phyloP scores from a whole-genome alignment of 2,888 invertebrate species.

The Cerastoderma edule region DNA sequence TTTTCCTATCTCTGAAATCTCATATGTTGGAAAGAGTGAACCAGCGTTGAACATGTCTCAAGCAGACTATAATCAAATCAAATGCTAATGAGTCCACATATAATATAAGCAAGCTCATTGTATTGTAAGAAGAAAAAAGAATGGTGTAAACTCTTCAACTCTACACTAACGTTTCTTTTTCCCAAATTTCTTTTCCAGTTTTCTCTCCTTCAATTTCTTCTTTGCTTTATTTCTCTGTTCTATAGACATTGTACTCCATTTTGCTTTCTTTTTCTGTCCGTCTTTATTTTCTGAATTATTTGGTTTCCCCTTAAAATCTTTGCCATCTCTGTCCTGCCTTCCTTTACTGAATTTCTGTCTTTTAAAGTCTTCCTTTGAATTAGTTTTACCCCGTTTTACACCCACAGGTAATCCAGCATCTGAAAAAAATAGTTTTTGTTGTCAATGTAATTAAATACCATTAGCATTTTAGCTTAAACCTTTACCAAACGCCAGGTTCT shows the following conservation, averaged over 20 bases:
- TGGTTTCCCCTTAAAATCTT: slow-evolving; percentile 4
- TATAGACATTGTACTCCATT: slow-evolving; percentile 17
- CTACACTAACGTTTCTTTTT: slow-evolving; percentile 13
- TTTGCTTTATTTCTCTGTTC: slow-evolving; percentile 23
- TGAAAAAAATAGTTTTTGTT: no score
- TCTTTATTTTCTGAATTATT: background rate
- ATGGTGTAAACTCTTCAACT: no score
- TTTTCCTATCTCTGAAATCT: no score
- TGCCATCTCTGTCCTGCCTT: background rate
- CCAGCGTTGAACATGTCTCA: no score
- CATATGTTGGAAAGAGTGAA: no score
- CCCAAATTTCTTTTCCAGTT: slow-evolving; percentile 18
- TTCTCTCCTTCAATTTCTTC: slow-evolving; percentile 18
- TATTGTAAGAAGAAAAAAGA: no score
- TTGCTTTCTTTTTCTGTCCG: slow-evolving; percentile 18
- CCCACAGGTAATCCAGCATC: slow-evolving; percentile 15
- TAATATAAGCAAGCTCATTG: no score
- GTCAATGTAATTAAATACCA: no score
- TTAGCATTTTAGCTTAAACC: no score
- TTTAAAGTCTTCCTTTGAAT: background rate
- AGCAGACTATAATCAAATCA: no score
- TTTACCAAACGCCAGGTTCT: no score
- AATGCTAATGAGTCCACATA: no score
- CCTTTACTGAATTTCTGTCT: background rate
- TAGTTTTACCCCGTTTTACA: slow-evolving; percentile 1